phyloP scores from a whole-genome alignment of 1,140 invertebrate genomes.

The Chironomus striatipennis region DNA sequence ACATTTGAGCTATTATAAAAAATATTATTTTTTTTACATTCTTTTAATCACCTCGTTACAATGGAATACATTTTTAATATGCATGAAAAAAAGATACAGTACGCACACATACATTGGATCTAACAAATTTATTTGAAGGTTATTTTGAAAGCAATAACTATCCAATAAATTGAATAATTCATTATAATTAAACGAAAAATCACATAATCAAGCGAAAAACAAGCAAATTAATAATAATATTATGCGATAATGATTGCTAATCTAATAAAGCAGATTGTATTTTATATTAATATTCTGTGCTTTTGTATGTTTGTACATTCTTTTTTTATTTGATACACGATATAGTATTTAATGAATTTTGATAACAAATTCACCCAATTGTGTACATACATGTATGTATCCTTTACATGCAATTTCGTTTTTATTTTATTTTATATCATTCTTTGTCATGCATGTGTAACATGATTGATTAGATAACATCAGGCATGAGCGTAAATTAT shows the following conservation, averaged over 20 bases:
- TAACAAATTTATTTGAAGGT: neutral
- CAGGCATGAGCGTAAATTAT: constrained; percentile 11
- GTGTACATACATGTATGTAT: neutral
- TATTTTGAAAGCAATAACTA: constrained; percentile 6
- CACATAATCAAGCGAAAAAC: constrained; percentile 1
- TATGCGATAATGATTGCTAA: constrained; percentile 1
- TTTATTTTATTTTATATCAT: neutral
- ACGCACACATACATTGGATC: no score
- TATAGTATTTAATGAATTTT: constrained; percentile 15
- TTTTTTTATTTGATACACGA: neutral
- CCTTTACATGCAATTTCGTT: neutral
- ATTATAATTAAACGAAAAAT: constrained; percentile 3
- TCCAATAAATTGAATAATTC: neutral
- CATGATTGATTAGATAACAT: constrained; percentile 14
- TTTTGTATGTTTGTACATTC: neutral
- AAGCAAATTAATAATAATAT: neutral
- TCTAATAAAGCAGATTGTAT: neutral
- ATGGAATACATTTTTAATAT: no score
- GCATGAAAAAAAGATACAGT: no score
- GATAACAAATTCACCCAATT: neutral
- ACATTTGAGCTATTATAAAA: no score
- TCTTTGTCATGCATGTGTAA: neutral
- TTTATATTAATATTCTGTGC: constrained; percentile 3
- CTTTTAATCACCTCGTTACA: no score
- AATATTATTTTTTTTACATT: no score